Evolutionary conservation across 2,888 invertebrate species (phyloP).

Genomic region (Drymonia ruficornis): DNA sequence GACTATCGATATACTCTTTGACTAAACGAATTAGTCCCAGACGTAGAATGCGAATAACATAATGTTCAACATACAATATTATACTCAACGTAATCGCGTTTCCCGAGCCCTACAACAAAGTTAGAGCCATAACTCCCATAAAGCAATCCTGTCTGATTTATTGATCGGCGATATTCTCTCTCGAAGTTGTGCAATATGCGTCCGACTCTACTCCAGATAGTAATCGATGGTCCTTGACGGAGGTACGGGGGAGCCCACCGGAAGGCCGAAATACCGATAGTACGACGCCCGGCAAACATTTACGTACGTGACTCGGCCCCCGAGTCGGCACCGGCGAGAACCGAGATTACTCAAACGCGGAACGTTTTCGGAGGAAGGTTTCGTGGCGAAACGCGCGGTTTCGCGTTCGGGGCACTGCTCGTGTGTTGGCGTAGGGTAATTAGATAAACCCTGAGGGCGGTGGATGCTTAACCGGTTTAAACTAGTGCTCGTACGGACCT

Average conservation of each 20-base stretch:
- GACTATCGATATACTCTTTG: background rate
- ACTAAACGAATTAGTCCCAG: background rate
- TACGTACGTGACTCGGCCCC: constrained; percentile 69
- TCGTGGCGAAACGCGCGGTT: constrained; percentile 49
- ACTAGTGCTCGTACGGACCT: constrained; percentile 75
- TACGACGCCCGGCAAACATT: constrained; percentile 68
- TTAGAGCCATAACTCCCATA: constrained; percentile 46
- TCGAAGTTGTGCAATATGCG: constrained; percentile 77
- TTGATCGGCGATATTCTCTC: constrained; percentile 58
- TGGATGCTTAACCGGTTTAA: constrained; percentile 81
- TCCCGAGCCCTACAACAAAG: constrained; percentile 46
- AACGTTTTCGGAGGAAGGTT: constrained; percentile 49
- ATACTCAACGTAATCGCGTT: constrained; percentile 35
- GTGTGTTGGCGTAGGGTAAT: constrained; percentile 76
- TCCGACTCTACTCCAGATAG: constrained; percentile 60
- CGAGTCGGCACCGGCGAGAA: constrained; percentile 49
- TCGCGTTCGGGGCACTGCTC: constrained; percentile 35
- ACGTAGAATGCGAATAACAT: constrained; percentile 19
- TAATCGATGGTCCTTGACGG: constrained; percentile 76
- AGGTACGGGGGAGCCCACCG: constrained; percentile 58
- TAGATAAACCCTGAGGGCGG: constrained; percentile 81
- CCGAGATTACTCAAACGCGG: constrained; percentile 59
- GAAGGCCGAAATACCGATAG: constrained; percentile 66
- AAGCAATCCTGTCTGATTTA: constrained; percentile 59
- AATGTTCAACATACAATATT: constrained; percentile 37